Evolutionary conservation across 2,113 vertebrate genomes (phyloP), one percentile per base, ranked within the genome.

Genomic region (Litocranius walleri): DNA sequence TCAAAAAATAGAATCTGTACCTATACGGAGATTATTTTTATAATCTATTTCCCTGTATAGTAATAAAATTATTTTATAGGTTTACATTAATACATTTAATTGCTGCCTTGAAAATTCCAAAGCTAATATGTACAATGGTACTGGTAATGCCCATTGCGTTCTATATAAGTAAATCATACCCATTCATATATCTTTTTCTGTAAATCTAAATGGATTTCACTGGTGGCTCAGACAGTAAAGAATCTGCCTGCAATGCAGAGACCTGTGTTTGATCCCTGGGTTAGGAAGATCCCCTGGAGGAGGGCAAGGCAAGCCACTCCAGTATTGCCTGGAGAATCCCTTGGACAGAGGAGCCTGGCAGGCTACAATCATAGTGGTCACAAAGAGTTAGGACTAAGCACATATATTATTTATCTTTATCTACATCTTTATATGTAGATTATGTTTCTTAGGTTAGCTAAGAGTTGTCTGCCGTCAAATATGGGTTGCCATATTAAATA

Each of bases 41-140:
- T 97, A 67, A 98, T 97, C 96, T 93, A 97, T 97, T 96, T 94
- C 91, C 89, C 61, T 81, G 10, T 52, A 52, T 71, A 92, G 83
- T 86, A 96, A 94, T 97, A 95, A 97, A 97, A 82, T 85, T 96
- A 94, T 90, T 97, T 98, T 95, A 95, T 52, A 94, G 54, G 88
- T 85, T 97, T 98, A 88, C 80, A 85, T 95, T 92, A 96, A 88
- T 96, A 94, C 36, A 85, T 80, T 95, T 97, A 97, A 97, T 96
- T 50, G 33, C 59, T 95, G 16, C 48, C 78, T 83, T 90, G 96
- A 92, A 91, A 95, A 94, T 95, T 82, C 23, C 52, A 45, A 82
- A 97, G 62, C 52, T 89, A 89, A 91, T 85, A 45, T 74, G 27
- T 85, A 3, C 10, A 94, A 13, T 33, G 15, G 15, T 91, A 89